Conservation (phyloP, 2,888 invertebrate species). For the Watsonalla binaria region DNA sequence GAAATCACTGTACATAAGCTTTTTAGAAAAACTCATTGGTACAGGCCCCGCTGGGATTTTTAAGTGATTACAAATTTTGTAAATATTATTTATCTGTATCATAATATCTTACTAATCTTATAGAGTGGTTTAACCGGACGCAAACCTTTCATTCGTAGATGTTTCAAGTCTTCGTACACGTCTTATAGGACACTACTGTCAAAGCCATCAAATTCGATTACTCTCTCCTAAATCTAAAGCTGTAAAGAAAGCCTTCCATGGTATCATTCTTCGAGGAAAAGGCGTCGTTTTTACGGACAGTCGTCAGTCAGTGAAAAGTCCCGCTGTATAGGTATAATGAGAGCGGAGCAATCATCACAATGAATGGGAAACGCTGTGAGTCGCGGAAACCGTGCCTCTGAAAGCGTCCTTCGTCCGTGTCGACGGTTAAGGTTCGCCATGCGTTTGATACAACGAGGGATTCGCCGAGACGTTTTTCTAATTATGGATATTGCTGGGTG, state of each 20-base stretch:
- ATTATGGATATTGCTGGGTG: background rate
- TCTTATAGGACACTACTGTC: too few species aligned
- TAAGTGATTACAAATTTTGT: too few species aligned
- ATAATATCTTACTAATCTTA: too few species aligned
- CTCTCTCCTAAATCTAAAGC: background rate
- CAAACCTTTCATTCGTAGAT: too few species aligned
- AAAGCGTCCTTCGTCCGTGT: constrained; percentile 41
- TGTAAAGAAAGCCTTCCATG: background rate
- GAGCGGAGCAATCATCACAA: constrained; percentile 71
- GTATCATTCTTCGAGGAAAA: background rate
- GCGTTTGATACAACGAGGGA: background rate
- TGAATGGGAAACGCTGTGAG: constrained; percentile 56
- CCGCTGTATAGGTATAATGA: constrained; percentile 49
- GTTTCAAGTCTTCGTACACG: too few species aligned
- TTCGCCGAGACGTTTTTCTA: background rate
- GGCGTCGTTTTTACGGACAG: constrained; percentile 2
- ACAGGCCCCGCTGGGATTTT: too few species aligned
- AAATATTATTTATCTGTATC: too few species aligned
- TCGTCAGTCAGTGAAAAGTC: constrained; percentile 7
- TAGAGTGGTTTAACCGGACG: too few species aligned
- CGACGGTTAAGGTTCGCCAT: constrained; percentile 12
- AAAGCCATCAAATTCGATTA: too few species aligned
- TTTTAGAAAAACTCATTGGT: too few species aligned
- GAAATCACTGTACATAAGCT: too few species aligned
- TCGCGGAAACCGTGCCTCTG: constrained; percentile 43